These are phyloP conservation scores for Heliconius ethilla DNA, from an alignment of 2,888 invertebrate genomes.

Conservation along the genomic window DNA sequence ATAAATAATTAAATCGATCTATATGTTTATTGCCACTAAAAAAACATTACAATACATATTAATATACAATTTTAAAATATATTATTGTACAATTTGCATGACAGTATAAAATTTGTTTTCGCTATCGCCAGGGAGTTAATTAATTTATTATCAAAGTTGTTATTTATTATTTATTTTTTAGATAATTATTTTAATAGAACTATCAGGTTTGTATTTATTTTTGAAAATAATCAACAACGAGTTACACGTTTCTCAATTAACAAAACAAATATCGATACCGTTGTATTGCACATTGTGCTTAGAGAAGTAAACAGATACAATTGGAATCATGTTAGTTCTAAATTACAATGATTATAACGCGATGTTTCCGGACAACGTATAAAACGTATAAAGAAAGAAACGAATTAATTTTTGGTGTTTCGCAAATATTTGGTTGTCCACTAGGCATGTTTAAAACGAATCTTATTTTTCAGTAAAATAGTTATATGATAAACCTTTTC, in stretches of 20 bases:
- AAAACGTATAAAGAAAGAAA: neutral
- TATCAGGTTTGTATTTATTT: neutral
- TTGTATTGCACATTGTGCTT: neutral
- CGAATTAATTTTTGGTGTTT: neutral
- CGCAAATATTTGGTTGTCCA: neutral
- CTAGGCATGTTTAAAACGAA: neutral
- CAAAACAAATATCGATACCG: neutral
- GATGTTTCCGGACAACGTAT: neutral
- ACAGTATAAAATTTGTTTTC: neutral
- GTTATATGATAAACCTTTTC: neutral
- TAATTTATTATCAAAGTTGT: neutral
- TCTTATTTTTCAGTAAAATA: constrained; percentile 17
- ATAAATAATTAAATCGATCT: neutral
- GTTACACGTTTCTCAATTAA: neutral
- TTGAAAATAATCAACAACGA: neutral
- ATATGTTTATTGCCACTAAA: too few species aligned
- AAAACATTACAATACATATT: neutral
- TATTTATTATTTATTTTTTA: neutral
- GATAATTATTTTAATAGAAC: neutral
- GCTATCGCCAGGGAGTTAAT: neutral
- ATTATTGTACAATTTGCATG: neutral
- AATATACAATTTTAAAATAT: neutral
- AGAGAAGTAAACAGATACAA: neutral
- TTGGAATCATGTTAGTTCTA: neutral
- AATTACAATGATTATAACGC: neutral